These are phyloP conservation scores for Montipora sp. DNA, from an alignment of 64 coral and sea anemone genomes.

Conservation along the genomic window DNA sequence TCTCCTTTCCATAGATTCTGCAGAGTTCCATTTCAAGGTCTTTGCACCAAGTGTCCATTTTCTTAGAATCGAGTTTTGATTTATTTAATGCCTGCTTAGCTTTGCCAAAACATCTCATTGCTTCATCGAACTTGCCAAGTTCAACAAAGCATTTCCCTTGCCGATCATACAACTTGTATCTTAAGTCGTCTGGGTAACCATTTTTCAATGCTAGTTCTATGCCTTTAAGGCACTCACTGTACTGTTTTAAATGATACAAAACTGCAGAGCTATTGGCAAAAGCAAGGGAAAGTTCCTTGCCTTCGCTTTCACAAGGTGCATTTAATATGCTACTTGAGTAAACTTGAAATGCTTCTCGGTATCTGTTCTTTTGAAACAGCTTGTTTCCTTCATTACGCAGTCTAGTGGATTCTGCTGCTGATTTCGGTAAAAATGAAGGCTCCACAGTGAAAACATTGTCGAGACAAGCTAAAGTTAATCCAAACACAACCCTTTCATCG, in stretches of 20 bases:
- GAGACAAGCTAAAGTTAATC: constrained; percentile 51
- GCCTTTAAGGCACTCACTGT: constrained; percentile 60
- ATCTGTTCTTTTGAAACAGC: constrained; percentile 70
- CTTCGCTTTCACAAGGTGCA: constrained; percentile 43
- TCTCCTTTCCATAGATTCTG: not conserved
- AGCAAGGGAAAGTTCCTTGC: constrained; percentile 74
- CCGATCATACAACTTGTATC: constrained; percentile 86
- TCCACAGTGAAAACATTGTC: constrained; percentile 64
- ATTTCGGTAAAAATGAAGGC: constrained; percentile 58
- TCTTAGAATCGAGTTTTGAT: constrained; percentile 71
- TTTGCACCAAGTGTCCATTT: constrained; percentile 45
- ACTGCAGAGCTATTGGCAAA: constrained; percentile 95
- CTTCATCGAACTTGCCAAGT: constrained; percentile 49
- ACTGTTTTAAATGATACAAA: constrained; percentile 67
- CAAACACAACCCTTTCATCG: constrained; percentile 75
- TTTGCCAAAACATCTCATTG: constrained; percentile 45
- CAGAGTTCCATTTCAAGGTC: constrained; percentile 68
- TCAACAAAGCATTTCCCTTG: constrained; percentile 72
- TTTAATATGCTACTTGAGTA: constrained; percentile 79
- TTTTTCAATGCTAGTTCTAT: constrained; percentile 64
- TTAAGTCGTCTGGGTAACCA: constrained; percentile 73
- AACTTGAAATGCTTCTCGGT: constrained; percentile 57
- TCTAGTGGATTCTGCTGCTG: constrained; percentile 42
- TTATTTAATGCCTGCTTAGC: constrained; percentile 53
- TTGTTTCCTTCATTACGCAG: constrained; percentile 88